A percentile compares a stretch with the other conserved stretches of the same genome.
phyloP scores from a whole-genome alignment of 2,113 vertebrate species.

The Nibea albiflora region DNA sequence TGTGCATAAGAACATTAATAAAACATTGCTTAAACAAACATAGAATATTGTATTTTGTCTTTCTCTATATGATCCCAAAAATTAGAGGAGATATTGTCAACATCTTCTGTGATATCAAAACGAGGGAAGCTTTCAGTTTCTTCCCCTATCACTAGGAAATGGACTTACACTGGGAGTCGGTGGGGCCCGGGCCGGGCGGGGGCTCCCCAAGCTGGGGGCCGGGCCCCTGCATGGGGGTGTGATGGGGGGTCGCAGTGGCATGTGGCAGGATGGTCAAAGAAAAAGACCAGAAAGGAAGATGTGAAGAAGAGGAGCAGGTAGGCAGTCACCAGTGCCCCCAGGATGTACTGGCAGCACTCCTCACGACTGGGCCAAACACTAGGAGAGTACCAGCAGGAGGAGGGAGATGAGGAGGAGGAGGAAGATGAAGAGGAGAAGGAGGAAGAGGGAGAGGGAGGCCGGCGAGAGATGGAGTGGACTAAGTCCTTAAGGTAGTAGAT shows the following conservation, averaged over 20 bases:
- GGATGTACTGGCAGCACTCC: conserved; percentile 82
- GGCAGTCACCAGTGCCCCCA: conserved; percentile 79
- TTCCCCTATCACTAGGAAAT: background rate
- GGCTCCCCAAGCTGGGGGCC: conserved; percentile 55
- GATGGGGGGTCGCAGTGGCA: conserved; percentile 77
- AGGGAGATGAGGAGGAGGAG: conserved; percentile 67
- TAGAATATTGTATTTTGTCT: too few relatives aligned
- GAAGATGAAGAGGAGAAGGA: conserved; percentile 36
- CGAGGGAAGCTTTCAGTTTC: background rate
- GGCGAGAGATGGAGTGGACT: conserved; percentile 27
- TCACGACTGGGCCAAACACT: conserved; percentile 80
- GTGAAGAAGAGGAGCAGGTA: conserved; percentile 85
- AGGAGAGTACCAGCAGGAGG: conserved; percentile 77
- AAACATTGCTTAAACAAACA: too few relatives aligned
- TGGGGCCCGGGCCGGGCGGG: conserved; percentile 72
- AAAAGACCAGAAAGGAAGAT: conserved; percentile 84
- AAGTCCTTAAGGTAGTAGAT: conserved; percentile 50
- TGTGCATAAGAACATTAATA: too few relatives aligned
- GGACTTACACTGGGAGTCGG: conserved; percentile 87
- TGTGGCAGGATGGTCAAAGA: conserved; percentile 81
- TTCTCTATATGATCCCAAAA: too few relatives aligned
- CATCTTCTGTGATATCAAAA: background rate
- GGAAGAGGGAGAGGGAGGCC: background rate
- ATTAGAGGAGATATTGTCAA: too few relatives aligned
- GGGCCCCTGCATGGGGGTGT: conserved; percentile 67